phyloP scores from a whole-genome alignment of 2,888 invertebrate species.

The Craniophora ligustri region DNA sequence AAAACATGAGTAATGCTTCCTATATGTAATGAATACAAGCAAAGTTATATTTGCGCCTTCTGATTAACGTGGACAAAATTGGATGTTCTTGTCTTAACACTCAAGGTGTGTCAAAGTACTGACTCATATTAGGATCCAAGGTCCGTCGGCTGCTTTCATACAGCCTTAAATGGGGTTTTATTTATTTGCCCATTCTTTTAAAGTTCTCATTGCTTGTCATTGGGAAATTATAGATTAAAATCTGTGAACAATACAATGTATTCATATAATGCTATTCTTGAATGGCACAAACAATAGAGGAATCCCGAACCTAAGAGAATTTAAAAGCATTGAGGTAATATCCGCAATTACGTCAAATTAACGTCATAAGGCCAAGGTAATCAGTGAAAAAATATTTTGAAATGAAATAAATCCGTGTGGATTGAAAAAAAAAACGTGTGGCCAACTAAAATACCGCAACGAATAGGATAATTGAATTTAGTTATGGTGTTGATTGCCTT shows the following conservation, averaged over 20 bases:
- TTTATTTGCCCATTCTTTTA: constrained; percentile 42
- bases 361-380: constrained; percentile 45
- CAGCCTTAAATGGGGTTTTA: constrained; percentile 47
- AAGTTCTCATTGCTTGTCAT: constrained; percentile 26
- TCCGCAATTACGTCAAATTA: constrained; percentile 32
- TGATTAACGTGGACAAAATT: constrained; percentile 57
- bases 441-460: constrained; percentile 66
- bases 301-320: constrained; percentile 12
- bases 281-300: constrained; percentile 13
- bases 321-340: constrained; percentile 28
- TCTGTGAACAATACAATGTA: constrained; percentile 23
- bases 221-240: constrained; percentile 29
- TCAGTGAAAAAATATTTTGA: too few relatives aligned
- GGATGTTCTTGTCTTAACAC: constrained; percentile 62
- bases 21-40: constrained; percentile 45
- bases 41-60: constrained; percentile 43
- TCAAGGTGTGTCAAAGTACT: constrained; percentile 54
- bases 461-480: constrained; percentile 66
- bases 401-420: too few relatives aligned
- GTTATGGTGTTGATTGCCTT: constrained; percentile 69
- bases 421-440: constrained; percentile 19
- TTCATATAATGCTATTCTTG: not conserved
- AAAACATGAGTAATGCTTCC: constrained; percentile 55
- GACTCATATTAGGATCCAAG: constrained; percentile 64
- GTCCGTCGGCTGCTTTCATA: constrained; percentile 44